Evolutionary conservation across 1,140 invertebrate species (phyloP).

Genomic region (Drosophila nebulosa): DNA sequence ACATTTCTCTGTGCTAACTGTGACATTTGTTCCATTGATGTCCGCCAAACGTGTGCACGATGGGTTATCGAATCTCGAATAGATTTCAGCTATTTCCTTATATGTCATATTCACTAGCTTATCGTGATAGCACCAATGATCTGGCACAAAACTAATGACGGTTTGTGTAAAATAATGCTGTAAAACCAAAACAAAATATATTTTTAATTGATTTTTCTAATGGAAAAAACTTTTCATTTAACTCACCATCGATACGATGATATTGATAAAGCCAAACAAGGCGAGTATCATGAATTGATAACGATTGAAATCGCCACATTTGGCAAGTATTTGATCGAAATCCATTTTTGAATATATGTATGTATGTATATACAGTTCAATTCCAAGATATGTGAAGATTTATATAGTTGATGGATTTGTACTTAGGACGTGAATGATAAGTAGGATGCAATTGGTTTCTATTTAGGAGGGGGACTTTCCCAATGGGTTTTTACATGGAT

Average conservation of each 20-base stretch:
- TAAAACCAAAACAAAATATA: not conserved
- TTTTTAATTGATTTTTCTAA: not conserved
- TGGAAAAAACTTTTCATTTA: not conserved
- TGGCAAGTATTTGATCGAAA: constrained; percentile 84
- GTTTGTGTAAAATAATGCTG: constrained; percentile 84
- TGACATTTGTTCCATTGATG: constrained; percentile 49
- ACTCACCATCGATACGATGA: constrained; percentile 82
- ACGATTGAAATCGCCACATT: constrained; percentile 84
- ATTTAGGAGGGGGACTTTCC: not conserved
- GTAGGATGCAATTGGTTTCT: constrained; percentile 7
- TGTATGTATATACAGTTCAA: constrained; percentile 9
- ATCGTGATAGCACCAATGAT: constrained; percentile 81
- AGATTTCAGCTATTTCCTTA: constrained; percentile 72
- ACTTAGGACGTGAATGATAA: constrained; percentile 13
- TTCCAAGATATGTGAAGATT: not conserved
- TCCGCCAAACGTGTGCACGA: constrained; percentile 68
- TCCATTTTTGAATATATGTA: constrained; percentile 81
- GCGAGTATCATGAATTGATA: constrained; percentile 84
- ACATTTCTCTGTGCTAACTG: constrained; percentile 72
- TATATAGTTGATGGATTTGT: constrained; percentile 21
- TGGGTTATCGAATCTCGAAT: constrained; percentile 62
- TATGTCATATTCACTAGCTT: constrained; percentile 75
- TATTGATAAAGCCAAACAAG: constrained; percentile 83
- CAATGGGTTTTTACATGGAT: constrained; percentile 27
- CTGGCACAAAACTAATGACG: constrained; percentile 82